These are phyloP conservation scores for Eubucco bourcierii DNA, from an alignment of 2,113 vertebrate genomes.

Conservation along the genomic window DNA sequence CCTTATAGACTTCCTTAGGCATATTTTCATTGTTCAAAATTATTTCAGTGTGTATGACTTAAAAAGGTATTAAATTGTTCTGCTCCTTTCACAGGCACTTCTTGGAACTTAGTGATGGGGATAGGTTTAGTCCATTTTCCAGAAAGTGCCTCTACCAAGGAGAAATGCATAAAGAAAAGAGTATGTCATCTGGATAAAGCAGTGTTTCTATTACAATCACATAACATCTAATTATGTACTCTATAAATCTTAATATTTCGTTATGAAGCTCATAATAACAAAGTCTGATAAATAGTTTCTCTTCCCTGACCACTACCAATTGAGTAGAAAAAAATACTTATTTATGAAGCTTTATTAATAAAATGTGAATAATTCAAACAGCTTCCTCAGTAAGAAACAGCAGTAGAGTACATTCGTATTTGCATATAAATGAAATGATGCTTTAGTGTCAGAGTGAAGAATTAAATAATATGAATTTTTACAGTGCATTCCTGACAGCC, in stretches of 20 bases:
- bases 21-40: neutral
- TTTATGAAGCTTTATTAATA: slow-evolving; percentile 68
- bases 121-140: slow-evolving; percentile 1
- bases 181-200: slow-evolving; percentile 40
- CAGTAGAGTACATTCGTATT: slow-evolving; percentile 57
- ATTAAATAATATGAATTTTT: slow-evolving; percentile 73
- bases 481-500: slow-evolving; percentile 50
- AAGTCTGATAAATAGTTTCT: slow-evolving; percentile 66
- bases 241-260: slow-evolving; percentile 68
- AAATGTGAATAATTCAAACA: slow-evolving; percentile 69
- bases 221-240: slow-evolving; percentile 61
- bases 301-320: slow-evolving; percentile 45
- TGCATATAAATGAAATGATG: slow-evolving; percentile 74
- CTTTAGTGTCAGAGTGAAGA: slow-evolving; percentile 71
- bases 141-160: slow-evolving; percentile 12
- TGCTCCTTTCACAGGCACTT: neutral
- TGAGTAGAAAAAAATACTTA: slow-evolving; percentile 56
- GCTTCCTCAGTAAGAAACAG: slow-evolving; percentile 56
- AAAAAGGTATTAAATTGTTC: neutral
- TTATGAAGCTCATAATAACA: slow-evolving; percentile 49
- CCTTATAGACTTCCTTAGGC: neutral
- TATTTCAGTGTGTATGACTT: neutral
- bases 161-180: slow-evolving; percentile 19
- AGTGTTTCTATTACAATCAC: slow-evolving; percentile 54
- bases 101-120: neutral